Evolutionary conservation across 1,140 invertebrate species (phyloP), one percentile per base, ranked within the genome.

Genomic region (Euura saliciscinereae): DNA sequence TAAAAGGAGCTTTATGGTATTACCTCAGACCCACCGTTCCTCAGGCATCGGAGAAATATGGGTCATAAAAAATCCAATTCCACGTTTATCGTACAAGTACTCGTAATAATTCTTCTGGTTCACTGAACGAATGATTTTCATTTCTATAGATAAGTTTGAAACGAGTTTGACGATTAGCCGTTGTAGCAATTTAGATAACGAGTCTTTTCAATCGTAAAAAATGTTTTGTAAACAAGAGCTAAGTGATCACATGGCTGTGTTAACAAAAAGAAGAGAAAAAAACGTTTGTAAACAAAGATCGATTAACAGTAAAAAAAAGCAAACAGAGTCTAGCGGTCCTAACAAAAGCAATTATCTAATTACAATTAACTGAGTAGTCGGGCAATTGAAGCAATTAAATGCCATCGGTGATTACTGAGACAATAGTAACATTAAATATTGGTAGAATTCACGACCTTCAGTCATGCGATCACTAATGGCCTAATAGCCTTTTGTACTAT

Each of bases 341-440:
- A 11, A 28, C 3, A 42, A 67, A 7, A 3, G 7, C 43, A 67
- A 7, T 67, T 67, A 67, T 42, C 66, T 43, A 67, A 67, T 67
- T 67, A 44, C 66, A 67, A 67, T 67, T 67, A 67, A 28, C 13
- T 44, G 43, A 44, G 43, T 44, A 8, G 11, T 44, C 66, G 10
- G 28, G 28, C 66, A 10, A 67, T 67, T 67, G 10, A 67, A 6
- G 10, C 66, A 67, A 67, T 67, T 7, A 4, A 67, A 28, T 44
- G 28, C 28, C 66, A 67, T 67, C 42, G 4, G 66, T 42, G 42
- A 67, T 67, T 67, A 67, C 66, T 10, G 8, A 44, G 66, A 67
- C 66, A 44, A 67, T 67, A 67, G 28, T 44, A 44, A 44, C 28
- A 67, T 67, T 67, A 66, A 66, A 66, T 67, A 44, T 67, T 67